Base-by-base conservation (phyloP, 2,888 invertebrate species). In the Mimas tiliae region DNA sequence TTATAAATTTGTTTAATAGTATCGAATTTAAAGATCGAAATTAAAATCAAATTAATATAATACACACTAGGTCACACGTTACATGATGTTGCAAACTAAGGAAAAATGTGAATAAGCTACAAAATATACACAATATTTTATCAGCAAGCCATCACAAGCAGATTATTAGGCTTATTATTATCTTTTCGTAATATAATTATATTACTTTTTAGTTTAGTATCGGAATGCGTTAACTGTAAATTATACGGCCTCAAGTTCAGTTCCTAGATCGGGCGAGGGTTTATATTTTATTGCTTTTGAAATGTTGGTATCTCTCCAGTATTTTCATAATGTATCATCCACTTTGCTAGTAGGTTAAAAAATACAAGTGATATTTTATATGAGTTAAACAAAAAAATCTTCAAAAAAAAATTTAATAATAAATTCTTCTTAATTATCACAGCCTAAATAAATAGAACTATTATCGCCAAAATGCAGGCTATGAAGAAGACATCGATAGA, bases 371-470 rank as follows among this genome's bases (percentile, higher is more conserved):
- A n/a, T n/a, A n/a, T n/a, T n/a, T 3, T 27, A 27, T 27, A 27
- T 27, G 27, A 27, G 3, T 7, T 48, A 58, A 65, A 65, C 58
- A 38, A 58, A 58, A 69, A 69, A 3, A 67, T 69, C 71, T 27
- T 16, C n/a, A 70, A 71, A 74, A 65, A 69, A 27, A 50, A 53
- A 65, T 73, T 68, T 73, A 68, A 67, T 75, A 67, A 71, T 72
- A 45, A 68, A 68, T 67, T 73, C 65, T 68, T 67, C 70, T 70
- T 72, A 74, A 78, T 77, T 83, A 90, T 89, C 89, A 89, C 89
- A 89, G 89, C 84, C 88, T 86, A 85, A 81, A 74, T 70, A 74
- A 74, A 84, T 78, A 83, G 77, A 85, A 76, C 68, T 71, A 68
- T 53, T 63, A 66, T 68, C 74, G 72, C 75, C 73, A 76, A 64